Percentiles rank a stretch among this genome's conserved stretches.
These are phyloP conservation scores for Ailurus styani DNA, from an alignment of 2,113 vertebrate species.

Conservation along the genomic window DNA sequence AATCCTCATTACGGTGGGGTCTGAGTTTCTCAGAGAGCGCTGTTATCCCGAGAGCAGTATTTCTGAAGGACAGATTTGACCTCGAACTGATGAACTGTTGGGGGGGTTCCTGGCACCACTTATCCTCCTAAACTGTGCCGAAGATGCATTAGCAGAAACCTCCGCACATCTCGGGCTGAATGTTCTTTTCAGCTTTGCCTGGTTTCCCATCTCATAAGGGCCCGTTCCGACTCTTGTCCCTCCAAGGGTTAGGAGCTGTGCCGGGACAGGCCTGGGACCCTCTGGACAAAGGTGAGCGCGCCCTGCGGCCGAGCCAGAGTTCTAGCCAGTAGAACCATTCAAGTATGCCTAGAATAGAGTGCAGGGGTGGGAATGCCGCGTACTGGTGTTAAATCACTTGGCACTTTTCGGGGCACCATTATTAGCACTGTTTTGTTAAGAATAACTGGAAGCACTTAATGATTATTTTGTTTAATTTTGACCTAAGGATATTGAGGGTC, in stretches of 20 bases:
- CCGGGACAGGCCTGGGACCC: neutral
- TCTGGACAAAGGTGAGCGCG: neutral
- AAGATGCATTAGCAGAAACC: neutral
- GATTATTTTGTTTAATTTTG: constrained; percentile 47
- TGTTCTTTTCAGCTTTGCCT: neutral
- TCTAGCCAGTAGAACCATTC: neutral
- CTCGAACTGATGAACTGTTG: neutral
- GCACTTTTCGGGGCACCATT: constrained; percentile 43
- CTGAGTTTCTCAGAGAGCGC: neutral
- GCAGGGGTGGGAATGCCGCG: neutral
- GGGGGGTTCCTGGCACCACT: neutral
- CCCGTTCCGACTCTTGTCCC: neutral
- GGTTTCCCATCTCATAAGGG: constrained; percentile 6
- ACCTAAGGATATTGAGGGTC: constrained; percentile 44
- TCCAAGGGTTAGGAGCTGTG: neutral
- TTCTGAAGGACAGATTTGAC: neutral
- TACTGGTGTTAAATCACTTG: constrained; percentile 3
- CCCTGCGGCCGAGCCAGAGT: neutral
- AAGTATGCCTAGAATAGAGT: neutral
- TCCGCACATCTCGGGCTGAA: neutral
- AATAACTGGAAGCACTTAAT: constrained; percentile 82
- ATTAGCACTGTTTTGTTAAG: constrained; percentile 67
- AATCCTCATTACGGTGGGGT: constrained; percentile 15
- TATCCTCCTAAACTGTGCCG: neutral
- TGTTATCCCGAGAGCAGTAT: neutral